Evolutionary conservation across 2,797 vertebrate species (phyloP).

Genomic region (Phataginus tricuspis): DNA sequence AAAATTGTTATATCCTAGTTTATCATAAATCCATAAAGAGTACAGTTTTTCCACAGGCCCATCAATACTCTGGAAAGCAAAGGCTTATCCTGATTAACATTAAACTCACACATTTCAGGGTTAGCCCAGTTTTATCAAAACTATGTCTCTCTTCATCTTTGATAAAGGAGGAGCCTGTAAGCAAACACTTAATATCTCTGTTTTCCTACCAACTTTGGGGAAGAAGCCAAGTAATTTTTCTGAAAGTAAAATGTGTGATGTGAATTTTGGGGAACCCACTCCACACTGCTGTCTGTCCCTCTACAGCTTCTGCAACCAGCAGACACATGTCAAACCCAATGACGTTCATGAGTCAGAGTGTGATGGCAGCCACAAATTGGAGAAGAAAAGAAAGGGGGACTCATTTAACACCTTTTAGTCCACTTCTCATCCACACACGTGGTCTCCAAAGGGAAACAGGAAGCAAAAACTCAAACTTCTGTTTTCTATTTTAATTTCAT

Average conservation of each 20-base stretch:
- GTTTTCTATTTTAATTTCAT: neutral
- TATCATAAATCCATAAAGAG: neutral
- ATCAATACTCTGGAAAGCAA: neutral
- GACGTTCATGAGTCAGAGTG: neutral
- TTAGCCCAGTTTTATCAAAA: neutral
- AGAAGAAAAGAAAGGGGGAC: neutral
- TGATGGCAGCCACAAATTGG: fast-evolving
- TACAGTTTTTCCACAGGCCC: neutral
- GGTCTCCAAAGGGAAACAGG: neutral
- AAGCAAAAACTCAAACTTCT: neutral
- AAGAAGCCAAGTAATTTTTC: slow-evolving; percentile 33
- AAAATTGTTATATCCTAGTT: neutral
- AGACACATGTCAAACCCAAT: neutral
- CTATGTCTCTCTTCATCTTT: neutral
- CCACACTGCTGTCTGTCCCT: neutral
- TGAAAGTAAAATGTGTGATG: slow-evolving; percentile 22
- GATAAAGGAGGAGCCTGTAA: neutral
- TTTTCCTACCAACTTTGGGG: neutral
- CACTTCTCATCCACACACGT: neutral
- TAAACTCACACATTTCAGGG: neutral
- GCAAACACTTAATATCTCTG: slow-evolving; percentile 32
- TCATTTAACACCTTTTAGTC: neutral
- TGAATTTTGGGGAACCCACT: slow-evolving; percentile 34
- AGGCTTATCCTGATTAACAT: neutral
- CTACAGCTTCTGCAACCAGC: neutral